Conservation (phyloP, 1,140 invertebrate genomes). For the Melitaea cinxia region DNA sequence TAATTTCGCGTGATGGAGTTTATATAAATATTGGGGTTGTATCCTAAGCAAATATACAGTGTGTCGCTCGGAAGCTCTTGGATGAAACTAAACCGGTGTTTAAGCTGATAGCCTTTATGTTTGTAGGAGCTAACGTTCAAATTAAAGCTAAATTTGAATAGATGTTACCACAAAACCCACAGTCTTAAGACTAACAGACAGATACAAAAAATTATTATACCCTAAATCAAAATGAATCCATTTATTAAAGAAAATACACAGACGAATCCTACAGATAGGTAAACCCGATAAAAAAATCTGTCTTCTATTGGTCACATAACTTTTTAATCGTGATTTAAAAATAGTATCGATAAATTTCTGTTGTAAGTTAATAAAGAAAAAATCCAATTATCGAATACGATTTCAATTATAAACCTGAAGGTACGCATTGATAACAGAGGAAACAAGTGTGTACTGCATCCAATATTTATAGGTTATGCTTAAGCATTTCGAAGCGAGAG, state of each 20-base stretch:
- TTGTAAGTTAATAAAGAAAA: background rate
- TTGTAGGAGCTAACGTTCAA: slow-evolving; percentile 23
- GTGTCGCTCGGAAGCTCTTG: slow-evolving; percentile 57
- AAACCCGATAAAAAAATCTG: too few relatives aligned
- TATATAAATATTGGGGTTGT: slow-evolving; percentile 65
- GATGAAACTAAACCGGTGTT: slow-evolving; percentile 43
- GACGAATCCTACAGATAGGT: too few relatives aligned
- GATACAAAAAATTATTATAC: background rate
- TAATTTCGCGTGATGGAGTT: slow-evolving; percentile 35
- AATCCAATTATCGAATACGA: background rate
- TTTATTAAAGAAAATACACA: too few relatives aligned
- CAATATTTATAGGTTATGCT: slow-evolving; percentile 63
- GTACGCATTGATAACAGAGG: slow-evolving; percentile 26
- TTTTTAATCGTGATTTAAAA: too few relatives aligned
- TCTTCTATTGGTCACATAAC: too few relatives aligned
- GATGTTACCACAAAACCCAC: too few relatives aligned
- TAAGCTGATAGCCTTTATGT: slow-evolving; percentile 45
- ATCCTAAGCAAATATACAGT: slow-evolving; percentile 74
- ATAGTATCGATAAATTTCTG: too few relatives aligned
- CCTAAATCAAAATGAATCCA: too few relatives aligned
- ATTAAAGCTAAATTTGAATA: slow-evolving; percentile 8
- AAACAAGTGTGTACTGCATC: slow-evolving; percentile 45
- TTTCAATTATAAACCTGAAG: background rate
- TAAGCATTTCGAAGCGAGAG: slow-evolving; percentile 49
- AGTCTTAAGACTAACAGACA: background rate